These are phyloP conservation scores for Brachionus manjavacas DNA, from an alignment of 1,140 invertebrate genomes.

Conservation along the genomic window DNA sequence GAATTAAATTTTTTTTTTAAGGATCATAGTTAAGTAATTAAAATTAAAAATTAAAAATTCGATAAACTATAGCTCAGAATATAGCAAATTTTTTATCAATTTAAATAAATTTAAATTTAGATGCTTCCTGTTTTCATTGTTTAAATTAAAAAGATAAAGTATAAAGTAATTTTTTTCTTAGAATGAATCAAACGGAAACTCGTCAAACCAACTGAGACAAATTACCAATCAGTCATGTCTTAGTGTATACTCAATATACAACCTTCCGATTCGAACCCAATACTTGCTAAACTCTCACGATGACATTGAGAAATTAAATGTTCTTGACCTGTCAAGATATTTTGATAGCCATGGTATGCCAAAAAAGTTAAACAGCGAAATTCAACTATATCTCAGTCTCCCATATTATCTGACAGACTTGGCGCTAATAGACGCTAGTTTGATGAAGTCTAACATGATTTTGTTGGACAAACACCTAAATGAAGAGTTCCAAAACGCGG, in stretches of 20 bases:
- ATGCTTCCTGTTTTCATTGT: too few relatives aligned
- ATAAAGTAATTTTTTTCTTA: neutral
- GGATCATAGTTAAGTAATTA: too few relatives aligned
- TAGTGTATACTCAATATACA: neutral
- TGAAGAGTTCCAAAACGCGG: neutral
- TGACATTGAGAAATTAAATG: slow-evolving; percentile 17
- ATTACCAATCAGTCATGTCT: neutral
- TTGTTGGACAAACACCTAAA: neutral
- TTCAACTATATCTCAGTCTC: neutral
- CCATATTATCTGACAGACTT: neutral
- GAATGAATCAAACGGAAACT: slow-evolving; percentile 19
- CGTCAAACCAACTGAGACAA: neutral
- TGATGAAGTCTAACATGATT: neutral
- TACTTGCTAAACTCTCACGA: slow-evolving; percentile 24
- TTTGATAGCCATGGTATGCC: neutral
- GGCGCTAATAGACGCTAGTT: neutral
- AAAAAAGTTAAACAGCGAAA: slow-evolving; percentile 20
- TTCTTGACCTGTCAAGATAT: neutral
- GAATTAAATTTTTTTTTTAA: too few relatives aligned
- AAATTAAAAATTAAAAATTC: too few relatives aligned
- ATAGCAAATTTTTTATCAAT: too few relatives aligned
- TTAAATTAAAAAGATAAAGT: too few relatives aligned
- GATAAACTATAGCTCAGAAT: too few relatives aligned
- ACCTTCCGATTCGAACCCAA: slow-evolving; percentile 19
- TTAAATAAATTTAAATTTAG: too few relatives aligned